Base-by-base conservation (phyloP, 92 coral and sea anemone species). In the Bergia puertoricense region DNA sequence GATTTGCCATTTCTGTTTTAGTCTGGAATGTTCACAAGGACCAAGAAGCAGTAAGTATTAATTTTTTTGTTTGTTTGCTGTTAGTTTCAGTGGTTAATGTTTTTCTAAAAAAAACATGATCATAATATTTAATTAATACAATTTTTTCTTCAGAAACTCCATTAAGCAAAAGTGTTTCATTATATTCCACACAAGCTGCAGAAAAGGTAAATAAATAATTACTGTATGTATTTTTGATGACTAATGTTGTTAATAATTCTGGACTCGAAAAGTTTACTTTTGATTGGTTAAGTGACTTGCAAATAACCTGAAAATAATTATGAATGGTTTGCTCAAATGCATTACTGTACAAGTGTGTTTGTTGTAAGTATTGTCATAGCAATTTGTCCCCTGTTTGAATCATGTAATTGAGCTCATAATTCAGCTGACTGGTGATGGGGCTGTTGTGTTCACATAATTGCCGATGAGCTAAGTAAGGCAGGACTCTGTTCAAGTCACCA, bases 141-240 rank as follows among this genome's bases (percentile, higher is more conserved):
- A 22, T 5, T 44, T 18, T 45, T 69, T 83, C 16, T 37, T 74
- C 46, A 74, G 78, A 39, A 74, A 40, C 44, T 0, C 3, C 44
- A 6, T 11, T 74, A 39, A 0, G 38, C 23, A 83, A 67, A n/a
- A 67, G 6, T 16, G 54, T 44, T 14, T 45, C 50, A 15, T 69
- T 77, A 1, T 83, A 69, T 71, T 83, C 86, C 36, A 83, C 86
- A 3, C 77, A 83, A 83, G 77, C 77, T n/a, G 74, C 86, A 43
- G 86, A 83, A 83, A 83, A 83, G 77, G 86, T 41, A 5, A 22
- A 8, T 62, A 23, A 8, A 7, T 30, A 30, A 30, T 30, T 30
- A 30, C 30, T 68, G 6, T 6, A 66, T 3, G 0, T 68, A 2
- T 40, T 30, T 8, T 5, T 15, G 30, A 30, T 30, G 30, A 30